Evolutionary conservation across 2,113 vertebrate genomes (phyloP), one percentile per base, ranked within the genome.

Genomic region (Cochlearius cochlearius): DNA sequence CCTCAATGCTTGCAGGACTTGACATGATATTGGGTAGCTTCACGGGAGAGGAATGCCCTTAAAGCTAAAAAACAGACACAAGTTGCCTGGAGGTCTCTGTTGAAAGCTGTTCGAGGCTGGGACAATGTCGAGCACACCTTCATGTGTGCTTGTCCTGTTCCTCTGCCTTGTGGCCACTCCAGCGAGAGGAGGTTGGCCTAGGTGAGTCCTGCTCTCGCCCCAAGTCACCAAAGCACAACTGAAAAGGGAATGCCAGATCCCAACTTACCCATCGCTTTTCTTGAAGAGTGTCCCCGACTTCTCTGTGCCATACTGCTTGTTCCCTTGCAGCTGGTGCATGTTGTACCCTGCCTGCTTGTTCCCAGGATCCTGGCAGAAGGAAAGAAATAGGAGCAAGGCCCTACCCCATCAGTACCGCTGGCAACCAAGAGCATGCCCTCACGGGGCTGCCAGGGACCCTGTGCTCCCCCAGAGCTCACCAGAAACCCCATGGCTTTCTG

Each of bases 261-360:
- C 56, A 47, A 30, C 92, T 95, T 96, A 98, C 97, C 98, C 98
- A 87, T 97, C 94, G n/a, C 98, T 98, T 95, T 97, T 98, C 96
- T 98, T 98, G 83, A 97, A 98, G 60, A 98, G 98, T 60, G 64
- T 97, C 39, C 98, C 98, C 1, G 86, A 92, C 82, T 97, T 98
- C 85, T 98, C 98, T 1, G 95, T 98, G 71, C 98, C 97, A 3
- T 98, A 97, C 73, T 98, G 97, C 86, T 97, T 98, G 95, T 98
- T 98, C 73, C 97, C 98, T 66, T 98, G 98, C 66, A 98, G 95
- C 87, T 98, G 98, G 71, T 98, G 97, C 98, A 98, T 97, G 89
- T 94, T 98, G 96, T 98, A 98, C 18, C 91, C 95, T 23, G 94
- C 63, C 86, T 97, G 98, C 79, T 97, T 98, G 83, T 91, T 97